Base-by-base conservation (phyloP, 2,888 invertebrate genomes). In the Neoaliturus tenellus region DNA sequence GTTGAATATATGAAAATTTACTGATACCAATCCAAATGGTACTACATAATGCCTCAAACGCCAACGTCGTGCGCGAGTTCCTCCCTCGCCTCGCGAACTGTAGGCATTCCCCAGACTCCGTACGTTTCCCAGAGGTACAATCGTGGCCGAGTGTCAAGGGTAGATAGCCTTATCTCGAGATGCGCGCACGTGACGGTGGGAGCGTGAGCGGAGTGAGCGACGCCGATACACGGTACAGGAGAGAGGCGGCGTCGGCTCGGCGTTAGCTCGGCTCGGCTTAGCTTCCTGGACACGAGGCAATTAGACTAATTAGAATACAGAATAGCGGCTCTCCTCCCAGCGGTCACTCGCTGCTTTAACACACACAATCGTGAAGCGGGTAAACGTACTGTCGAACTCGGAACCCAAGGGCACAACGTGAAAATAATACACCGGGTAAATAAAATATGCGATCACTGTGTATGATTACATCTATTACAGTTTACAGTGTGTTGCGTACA, bases 241-340 rank as follows among this genome's bases (percentile, higher is more conserved):
- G 55, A 23, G 6, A 25, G 25, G 44, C 8, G 44, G n/a, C n/a
- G n/a, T n/a, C 12, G 44, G 14, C 44, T 3, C 44, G 44, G 17
- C 10, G 35, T 6, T 17, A 17, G 55, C 55, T 55, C 12, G 12
- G 55, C 55, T 6, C 44, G 44, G 55, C 55, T 55, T 23, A 23
- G 55, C 55, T 55, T 55, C 55, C 55, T 25, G 55, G 31, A 3
- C 28, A 62, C 62, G 28, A 62, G 62, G 28, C 62, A 28, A 62
- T 62, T 62, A 62, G 62, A 28, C 62, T 62, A 62, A 62, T 62
- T 62, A 62, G 62, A 62, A 62, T 62, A 62, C 55, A 20, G 28
- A 62, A 62, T 62, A 62, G 62, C 62, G 62, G 62, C 44, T 44
- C 44, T 44, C 44, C 14, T 35, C 35, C 17, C 14, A 17, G 2